These are phyloP conservation scores for Phthorimaea operculella DNA, from an alignment of 1,140 invertebrate species.

Conservation along the genomic window DNA sequence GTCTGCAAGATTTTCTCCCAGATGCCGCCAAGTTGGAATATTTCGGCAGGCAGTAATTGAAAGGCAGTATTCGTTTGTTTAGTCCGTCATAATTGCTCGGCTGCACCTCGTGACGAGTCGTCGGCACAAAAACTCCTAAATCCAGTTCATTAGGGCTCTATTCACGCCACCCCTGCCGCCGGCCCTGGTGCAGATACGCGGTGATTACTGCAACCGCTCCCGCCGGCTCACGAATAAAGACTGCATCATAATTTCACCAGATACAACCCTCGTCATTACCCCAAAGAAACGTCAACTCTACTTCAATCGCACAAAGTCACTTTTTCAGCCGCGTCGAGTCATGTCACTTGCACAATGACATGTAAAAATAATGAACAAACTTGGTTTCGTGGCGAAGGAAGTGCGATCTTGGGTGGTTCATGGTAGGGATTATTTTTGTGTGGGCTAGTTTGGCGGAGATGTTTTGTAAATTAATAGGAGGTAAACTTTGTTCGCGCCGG, in stretches of 20 bases:
- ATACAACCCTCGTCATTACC: slow-evolving; percentile 46
- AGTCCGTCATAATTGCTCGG: slow-evolving; percentile 61
- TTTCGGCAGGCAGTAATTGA: slow-evolving; percentile 34
- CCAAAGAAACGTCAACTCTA: slow-evolving; percentile 44
- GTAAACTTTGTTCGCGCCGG: slow-evolving; percentile 63
- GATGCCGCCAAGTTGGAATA: slow-evolving; percentile 30
- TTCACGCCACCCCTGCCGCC: slow-evolving; percentile 48
- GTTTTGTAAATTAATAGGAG: slow-evolving; percentile 67
- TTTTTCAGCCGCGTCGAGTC: slow-evolving; percentile 27
- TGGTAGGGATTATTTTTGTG: slow-evolving; percentile 37
- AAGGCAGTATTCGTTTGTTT: slow-evolving; percentile 53
- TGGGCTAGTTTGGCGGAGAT: slow-evolving; percentile 35
- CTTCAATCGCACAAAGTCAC: slow-evolving; percentile 33
- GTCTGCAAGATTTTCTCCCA: too few relatives aligned
- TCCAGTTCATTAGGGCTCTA: slow-evolving; percentile 67
- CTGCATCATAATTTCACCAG: slow-evolving; percentile 68
- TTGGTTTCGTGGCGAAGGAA: slow-evolving; percentile 38
- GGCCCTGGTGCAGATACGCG: slow-evolving; percentile 66
- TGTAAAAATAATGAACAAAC: slow-evolving; percentile 69
- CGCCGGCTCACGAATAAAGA: slow-evolving; percentile 68
- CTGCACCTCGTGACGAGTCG: slow-evolving; percentile 62
- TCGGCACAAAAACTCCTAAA: slow-evolving; percentile 66
- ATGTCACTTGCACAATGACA: slow-evolving; percentile 66
- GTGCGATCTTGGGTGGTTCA: slow-evolving; percentile 35
- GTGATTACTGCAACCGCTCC: slow-evolving; percentile 68